Percentiles rank a stretch among this genome's conserved stretches.
Conservation (phyloP, 2,888 invertebrate genomes). For the Atherix ibis region DNA sequence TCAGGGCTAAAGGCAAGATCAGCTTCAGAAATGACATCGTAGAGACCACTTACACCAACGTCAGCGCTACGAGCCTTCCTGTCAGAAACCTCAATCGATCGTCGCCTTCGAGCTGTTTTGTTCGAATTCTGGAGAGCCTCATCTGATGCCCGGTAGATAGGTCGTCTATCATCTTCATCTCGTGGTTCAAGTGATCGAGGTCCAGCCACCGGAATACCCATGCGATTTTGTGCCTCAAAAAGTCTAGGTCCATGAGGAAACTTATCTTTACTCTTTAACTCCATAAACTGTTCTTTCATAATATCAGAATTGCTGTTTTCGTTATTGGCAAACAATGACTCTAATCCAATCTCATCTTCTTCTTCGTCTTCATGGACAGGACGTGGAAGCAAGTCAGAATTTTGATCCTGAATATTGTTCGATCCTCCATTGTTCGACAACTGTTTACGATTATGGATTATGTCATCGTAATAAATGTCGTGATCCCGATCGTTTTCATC, state of each 20-base stretch:
- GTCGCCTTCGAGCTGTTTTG: conserved; percentile 36
- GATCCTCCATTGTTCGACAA: conserved; percentile 24
- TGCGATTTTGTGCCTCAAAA: conserved; percentile 37
- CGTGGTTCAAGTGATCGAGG: conserved; percentile 34
- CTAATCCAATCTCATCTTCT: conserved; percentile 27
- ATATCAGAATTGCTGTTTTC: conserved; percentile 16
- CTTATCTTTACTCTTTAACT: conserved; percentile 37
- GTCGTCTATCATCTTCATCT: conserved; percentile 21
- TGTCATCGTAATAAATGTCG: conserved; percentile 43
- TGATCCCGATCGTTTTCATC: conserved; percentile 21
- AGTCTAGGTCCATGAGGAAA: conserved; percentile 62
- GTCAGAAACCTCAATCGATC: conserved; percentile 49
- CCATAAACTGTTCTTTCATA: conserved; percentile 27
- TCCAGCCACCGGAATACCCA: conserved; percentile 39
- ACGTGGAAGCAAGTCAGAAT: conserved; percentile 23
- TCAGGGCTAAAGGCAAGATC: conserved; percentile 82
- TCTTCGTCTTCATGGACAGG: conserved; percentile 34
- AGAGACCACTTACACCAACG: conserved; percentile 77
- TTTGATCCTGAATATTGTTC: conserved; percentile 8
- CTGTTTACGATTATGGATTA: conserved; percentile 43
- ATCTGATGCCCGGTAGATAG: conserved; percentile 21
- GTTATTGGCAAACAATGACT: conserved; percentile 25
- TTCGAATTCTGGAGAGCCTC: conserved; percentile 12
- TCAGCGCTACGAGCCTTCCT: conserved; percentile 68
- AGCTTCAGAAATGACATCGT: conserved; percentile 82